phyloP scores from a whole-genome alignment of 1,140 invertebrate genomes.

The Whitmania pigra region DNA sequence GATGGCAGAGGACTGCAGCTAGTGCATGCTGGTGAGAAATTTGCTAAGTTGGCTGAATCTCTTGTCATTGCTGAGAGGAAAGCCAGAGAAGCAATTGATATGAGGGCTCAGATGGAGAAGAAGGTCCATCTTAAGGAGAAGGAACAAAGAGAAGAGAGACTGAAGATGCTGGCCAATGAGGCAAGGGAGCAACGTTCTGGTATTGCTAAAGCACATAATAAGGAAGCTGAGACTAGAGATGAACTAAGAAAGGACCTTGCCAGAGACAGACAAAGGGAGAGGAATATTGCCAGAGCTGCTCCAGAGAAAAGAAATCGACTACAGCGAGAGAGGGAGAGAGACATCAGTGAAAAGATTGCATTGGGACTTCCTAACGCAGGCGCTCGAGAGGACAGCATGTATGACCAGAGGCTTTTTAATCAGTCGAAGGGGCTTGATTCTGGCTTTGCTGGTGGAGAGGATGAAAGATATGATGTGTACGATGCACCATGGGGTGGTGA shows the following conservation, averaged over 20 bases:
- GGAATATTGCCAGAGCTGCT: constrained; percentile 80
- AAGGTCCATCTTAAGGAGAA: constrained; percentile 95
- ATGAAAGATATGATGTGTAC: constrained; percentile 95
- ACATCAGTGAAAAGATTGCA: constrained; percentile 97
- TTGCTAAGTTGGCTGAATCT: constrained; percentile 92
- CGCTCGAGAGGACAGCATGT: constrained; percentile 64
- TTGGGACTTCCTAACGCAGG: constrained; percentile 72
- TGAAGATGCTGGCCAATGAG: constrained; percentile 81
- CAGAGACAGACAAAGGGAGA: constrained; percentile 75
- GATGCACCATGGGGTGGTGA: constrained; percentile 64
- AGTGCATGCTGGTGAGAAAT: constrained; percentile 96
- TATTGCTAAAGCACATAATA: constrained; percentile 24
- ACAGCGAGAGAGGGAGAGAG: constrained; percentile 57
- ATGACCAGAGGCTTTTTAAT: constrained; percentile 91
- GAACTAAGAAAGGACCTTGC: constrained; percentile 75
- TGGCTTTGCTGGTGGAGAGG: constrained; percentile 73
- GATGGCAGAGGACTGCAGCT: constrained; percentile 93
- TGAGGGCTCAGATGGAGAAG: constrained; percentile 84
- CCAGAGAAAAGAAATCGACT: constrained; percentile 61
- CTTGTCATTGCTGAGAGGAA: constrained; percentile 96
- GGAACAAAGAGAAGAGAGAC: constrained; percentile 90
- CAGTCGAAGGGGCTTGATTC: constrained; percentile 86
- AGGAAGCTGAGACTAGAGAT: constrained; percentile 74
- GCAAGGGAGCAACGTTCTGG: constrained; percentile 88
- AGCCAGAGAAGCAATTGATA: constrained; percentile 88